Base-by-base conservation (phyloP, 2,888 invertebrate species). In the Osedax fenrisi region DNA sequence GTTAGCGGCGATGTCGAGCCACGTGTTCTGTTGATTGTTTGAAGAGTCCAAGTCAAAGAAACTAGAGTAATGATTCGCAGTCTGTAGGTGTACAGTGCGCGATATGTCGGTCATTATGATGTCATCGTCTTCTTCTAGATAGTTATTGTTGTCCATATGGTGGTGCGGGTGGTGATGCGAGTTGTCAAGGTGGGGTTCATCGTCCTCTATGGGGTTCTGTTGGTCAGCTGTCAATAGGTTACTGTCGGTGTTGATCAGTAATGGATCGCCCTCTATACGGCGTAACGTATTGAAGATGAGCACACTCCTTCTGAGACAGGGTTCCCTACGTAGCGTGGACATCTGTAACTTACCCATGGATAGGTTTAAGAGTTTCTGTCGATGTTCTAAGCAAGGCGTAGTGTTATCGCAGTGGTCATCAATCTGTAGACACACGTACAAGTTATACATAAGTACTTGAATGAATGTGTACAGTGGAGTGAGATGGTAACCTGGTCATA, bases 271-370 rank as follows among this genome's bases (percentile, higher is more conserved):
- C 69, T 93, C 93, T 82, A 93, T 90, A 83, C 90, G 89, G 83
- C 92, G 89, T 78, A 94, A 85, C 75, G 94, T 93, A 86, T 94
- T 94, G 87, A 92, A 92, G 81, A 94, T 93, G 77, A 94, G 89
- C 83, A 94, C 94, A 69, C 92, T 93, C 77, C 92, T 89, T 80
- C 92, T 89, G 76, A 94, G 87, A 77, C 92, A 91, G 64, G 93
- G 92, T 84, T 94, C 93, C 67, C 79, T 76, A 62, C 80, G 79
- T 3, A 76, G 72, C 21, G 79, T 80, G 79, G 91, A 27, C 22
- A 61, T 91, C 85, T 92, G 92, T 79, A 94, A 87, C 86, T 94
- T 94, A 85, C 91, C 90, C 89, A 94, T 92, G 79, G 92, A 93
- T 79, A 93, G 88, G 85, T 93, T 92, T 84, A 94, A 89, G 83